Percentiles rank a stretch among this genome's conserved stretches.
Evolutionary conservation across 2,113 vertebrate genomes (phyloP).

Genomic region (Rhodinocichla rosea): DNA sequence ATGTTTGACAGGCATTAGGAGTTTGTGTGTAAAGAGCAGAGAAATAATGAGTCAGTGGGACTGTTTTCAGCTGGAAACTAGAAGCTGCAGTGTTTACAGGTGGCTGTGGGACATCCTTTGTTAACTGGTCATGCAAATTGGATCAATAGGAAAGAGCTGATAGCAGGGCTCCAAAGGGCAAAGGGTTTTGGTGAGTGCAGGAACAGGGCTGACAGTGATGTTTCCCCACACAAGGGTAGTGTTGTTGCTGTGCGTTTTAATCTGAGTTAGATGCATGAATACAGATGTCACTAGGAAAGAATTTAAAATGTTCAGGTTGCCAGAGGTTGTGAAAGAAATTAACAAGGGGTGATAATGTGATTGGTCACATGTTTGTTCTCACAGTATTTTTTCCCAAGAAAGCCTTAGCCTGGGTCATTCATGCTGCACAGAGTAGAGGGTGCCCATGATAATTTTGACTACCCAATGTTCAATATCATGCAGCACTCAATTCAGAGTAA

Average conservation of each 20-base stretch:
- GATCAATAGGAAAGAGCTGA: neutral
- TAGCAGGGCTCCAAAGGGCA: neutral
- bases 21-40: neutral
- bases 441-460: neutral
- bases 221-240: neutral
- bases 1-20: neutral
- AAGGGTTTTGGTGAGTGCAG: neutral
- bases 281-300: conserved; percentile 43
- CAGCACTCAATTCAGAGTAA: neutral
- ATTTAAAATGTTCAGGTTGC: conserved; percentile 27
- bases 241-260: neutral
- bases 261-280: neutral
- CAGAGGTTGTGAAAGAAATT: conserved; percentile 47
- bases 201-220: neutral
- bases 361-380: conserved; percentile 37
- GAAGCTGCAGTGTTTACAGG: neutral
- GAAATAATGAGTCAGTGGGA: neutral
- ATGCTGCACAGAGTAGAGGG: neutral
- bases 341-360: conserved; percentile 26
- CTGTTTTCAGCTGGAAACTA: neutral
- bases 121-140: neutral
- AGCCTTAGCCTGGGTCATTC: neutral
- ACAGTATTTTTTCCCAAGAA: conserved; percentile 22
- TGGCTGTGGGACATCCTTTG: neutral
- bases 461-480: neutral